Conservation (phyloP, 2,888 invertebrate genomes). For the Brachypalpus laphriformis region DNA sequence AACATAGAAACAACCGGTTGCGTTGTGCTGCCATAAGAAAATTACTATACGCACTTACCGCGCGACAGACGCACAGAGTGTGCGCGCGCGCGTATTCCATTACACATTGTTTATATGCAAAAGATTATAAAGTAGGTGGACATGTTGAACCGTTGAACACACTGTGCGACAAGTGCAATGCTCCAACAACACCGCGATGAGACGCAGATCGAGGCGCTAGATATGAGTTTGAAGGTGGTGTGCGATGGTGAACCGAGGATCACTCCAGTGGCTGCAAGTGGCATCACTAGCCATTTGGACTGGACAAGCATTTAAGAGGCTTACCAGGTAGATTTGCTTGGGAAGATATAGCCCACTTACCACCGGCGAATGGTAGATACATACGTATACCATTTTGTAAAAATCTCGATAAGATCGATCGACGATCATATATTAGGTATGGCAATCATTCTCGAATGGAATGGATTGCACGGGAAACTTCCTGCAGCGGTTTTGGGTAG, state of each 20-base stretch:
- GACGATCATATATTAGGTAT: constrained; percentile 21
- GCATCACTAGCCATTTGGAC: background rate
- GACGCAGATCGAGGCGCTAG: constrained; percentile 23
- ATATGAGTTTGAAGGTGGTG: constrained; percentile 14
- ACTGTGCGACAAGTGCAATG: constrained; percentile 61
- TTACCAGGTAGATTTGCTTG: constrained; percentile 42
- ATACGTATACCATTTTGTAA: constrained; percentile 38
- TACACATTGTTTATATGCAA: constrained; percentile 68
- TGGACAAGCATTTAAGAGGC: constrained; percentile 4
- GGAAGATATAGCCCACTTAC: constrained; percentile 47
- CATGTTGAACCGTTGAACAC: constrained; percentile 55
- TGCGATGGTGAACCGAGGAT: constrained; percentile 16
- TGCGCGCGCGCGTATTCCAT: constrained; percentile 57
- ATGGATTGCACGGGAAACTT: constrained; percentile 9
- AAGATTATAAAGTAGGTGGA: constrained; percentile 66
- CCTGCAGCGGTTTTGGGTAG: background rate
- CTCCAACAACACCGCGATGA: constrained; percentile 20
- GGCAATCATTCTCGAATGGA: constrained; percentile 34
- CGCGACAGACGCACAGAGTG: constrained; percentile 1
- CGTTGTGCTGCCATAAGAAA: constrained; percentile 24
- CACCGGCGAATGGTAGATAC: constrained; percentile 22
- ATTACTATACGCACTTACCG: constrained; percentile 37
- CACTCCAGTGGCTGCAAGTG: background rate
- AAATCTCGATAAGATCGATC: constrained; percentile 61
- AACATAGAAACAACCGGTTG: constrained; percentile 66